Evolutionary conservation across 2,797 vertebrate species (phyloP), one percentile per base, ranked within the genome.

Genomic region (Hippocampus kuda): DNA sequence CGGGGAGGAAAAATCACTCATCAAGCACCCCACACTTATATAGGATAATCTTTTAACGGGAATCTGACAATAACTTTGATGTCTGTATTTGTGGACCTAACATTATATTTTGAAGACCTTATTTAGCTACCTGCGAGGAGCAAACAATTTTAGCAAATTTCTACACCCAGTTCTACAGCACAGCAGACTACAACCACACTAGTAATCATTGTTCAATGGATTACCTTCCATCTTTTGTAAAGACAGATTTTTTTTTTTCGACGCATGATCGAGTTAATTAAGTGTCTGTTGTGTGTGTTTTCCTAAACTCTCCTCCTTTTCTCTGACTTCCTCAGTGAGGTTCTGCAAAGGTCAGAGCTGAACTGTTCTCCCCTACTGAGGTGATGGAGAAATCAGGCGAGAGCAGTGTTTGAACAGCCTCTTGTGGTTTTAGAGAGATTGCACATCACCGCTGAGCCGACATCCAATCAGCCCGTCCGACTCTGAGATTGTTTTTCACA

Each of bases 341-440:
- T 59, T 76, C 61, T 46, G 57, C 70, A 62, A 68, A 73, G 74
- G 80, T 80, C 73, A 71, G 69, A 64, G 71, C 68, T 78, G 76
- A 69, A 72, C 22, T n/a, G 59, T 67, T 67, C 63, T 79, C 78
- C 79, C 78, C 82, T 81, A 79, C 72, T 46, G 67, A 12, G 53
- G 67, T 38, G 79, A 80, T 68, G 67, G 68, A 79, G 80, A 79
- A 79, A 74, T 73, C 70, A 69, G 57, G 16, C 71, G 66, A 59
- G 72, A 81, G 80, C 83, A 77, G 75, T 64, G 70, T 74, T 80
- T 69, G 73, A 86, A 88, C 77, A 75, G 70, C 65, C 73, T 72
- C 71, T 72, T 48, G 71, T 75, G 75, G 81, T 76, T 79, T 80
- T 64, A 59, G 73, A 75, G 49, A 60, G 72, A 70, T 70, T 73